Evolutionary conservation across 2,888 invertebrate genomes (phyloP), one percentile per base, ranked within the genome.

Genomic region (Rotaria macrura): DNA sequence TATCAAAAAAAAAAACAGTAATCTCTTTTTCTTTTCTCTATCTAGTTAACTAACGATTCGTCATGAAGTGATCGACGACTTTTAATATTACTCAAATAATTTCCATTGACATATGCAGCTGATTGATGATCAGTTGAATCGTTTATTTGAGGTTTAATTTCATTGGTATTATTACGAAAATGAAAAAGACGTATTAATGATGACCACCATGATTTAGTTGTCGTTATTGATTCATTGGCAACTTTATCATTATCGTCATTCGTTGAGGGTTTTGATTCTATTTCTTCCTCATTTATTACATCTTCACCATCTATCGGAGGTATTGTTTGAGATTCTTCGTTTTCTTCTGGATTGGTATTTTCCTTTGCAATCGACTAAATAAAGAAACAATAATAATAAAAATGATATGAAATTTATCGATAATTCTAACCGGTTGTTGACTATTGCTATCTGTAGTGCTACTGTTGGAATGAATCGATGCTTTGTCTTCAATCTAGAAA

Each of bases 171-270:
- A 79, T 79, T 79, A 25, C 43, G 25, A 43, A 79, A 79, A 43
- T 79, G 40, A 40, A 79, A 79, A 14, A 79, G n/a, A 43, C n/a
- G 40, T 25, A 25, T 20, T n/a, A 79, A 10, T 23, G 79, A 79
- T 43, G 79, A 79, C 79, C 79, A 79, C 79, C 79, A 79, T 79
- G 65, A 65, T 34, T 65, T 65, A 17, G 34, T 34, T 65, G 65
- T 0, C 17, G 34, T 1, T 14, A 1, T 34, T 65, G 65, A 34
- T 65, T 65, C 65, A 65, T 65, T 29, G 17, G 25, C 20, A n/a
- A 65, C 20, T 65, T 34, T 65, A 65, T 65, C 14, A 65, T 6
- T 2, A 29, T 17, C 49, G 17, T 17, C 49, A 14, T 49, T 49
- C 49, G 49, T 65, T 65, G 34, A 29, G 34, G 65, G 20, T 14